phyloP scores from a whole-genome alignment of 2,888 invertebrate genomes.

The Cyclophora albipunctata region DNA sequence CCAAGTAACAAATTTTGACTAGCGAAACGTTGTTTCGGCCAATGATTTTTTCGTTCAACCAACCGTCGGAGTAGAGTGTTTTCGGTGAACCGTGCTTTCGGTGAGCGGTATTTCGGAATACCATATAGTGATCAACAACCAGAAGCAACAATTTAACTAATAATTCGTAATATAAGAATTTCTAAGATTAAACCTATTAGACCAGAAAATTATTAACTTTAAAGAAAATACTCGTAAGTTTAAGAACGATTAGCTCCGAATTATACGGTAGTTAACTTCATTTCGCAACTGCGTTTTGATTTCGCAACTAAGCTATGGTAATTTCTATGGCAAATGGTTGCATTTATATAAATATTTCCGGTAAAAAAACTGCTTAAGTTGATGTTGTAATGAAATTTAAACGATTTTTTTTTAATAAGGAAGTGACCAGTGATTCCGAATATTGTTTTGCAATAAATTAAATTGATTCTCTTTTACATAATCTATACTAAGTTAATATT shows the following conservation, averaged over 20 bases:
- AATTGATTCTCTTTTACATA: too few relatives aligned
- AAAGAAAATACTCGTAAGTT: constrained; percentile 9
- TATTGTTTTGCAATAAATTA: too few relatives aligned
- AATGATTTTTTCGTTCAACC: too few relatives aligned
- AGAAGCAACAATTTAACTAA: too few relatives aligned
- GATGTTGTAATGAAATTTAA: background rate
- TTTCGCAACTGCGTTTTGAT: constrained; percentile 17
- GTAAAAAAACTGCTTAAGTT: background rate
- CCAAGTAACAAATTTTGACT: too few relatives aligned
- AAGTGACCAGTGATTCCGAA: background rate
- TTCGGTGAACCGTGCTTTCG: too few relatives aligned
- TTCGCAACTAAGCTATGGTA: constrained; percentile 14
- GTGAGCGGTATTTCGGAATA: too few relatives aligned
- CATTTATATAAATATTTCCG: constrained; percentile 16
- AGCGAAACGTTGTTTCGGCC: too few relatives aligned
- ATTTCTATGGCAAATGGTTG: constrained; percentile 12
- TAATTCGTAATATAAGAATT: too few relatives aligned
- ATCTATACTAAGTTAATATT: too few relatives aligned
- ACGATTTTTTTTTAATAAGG: background rate
- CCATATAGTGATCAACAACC: too few relatives aligned
- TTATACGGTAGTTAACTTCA: constrained; percentile 11
- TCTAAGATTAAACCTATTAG: background rate
- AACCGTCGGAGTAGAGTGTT: too few relatives aligned
- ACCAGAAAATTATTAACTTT: constrained; percentile 8
- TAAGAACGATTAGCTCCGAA: constrained; percentile 12